These are phyloP conservation scores for Athene noctua DNA, from an alignment of 2,113 vertebrate genomes.

Conservation along the genomic window DNA sequence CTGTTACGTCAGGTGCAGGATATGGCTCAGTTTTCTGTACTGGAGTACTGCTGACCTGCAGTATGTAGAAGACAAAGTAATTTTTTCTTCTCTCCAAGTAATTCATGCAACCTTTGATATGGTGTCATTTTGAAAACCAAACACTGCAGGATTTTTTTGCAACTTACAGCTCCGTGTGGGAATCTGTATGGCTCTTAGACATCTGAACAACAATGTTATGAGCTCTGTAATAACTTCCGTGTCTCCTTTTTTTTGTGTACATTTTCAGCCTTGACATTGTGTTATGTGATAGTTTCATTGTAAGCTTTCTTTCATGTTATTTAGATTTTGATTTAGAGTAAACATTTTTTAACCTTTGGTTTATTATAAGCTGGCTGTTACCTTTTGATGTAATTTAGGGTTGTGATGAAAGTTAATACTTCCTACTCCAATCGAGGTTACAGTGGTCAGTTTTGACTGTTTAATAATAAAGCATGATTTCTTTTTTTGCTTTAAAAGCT, in stretches of 20 bases:
- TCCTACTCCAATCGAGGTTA: background rate
- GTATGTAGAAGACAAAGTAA: background rate
- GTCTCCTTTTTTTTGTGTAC: background rate
- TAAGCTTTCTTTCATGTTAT: background rate
- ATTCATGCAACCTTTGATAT: background rate
- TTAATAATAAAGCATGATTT: background rate
- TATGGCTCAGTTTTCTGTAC: background rate
- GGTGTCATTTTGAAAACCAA: background rate
- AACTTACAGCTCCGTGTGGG: background rate
- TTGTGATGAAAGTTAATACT: background rate
- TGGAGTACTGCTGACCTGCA: background rate
- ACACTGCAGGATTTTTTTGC: background rate
- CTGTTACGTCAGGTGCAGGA: background rate
- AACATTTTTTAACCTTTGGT: background rate
- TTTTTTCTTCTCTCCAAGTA: too few relatives aligned
- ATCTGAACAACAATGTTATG: background rate
- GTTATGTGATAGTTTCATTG: rapidly evolving
- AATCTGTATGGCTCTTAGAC: background rate
- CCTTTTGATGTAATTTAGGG: background rate
- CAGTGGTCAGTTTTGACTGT: background rate
- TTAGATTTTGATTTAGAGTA: background rate
- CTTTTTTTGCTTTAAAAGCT: background rate
- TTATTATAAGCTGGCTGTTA: background rate
- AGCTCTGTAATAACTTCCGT: background rate
- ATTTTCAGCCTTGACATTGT: background rate